Evolutionary conservation across 2,113 vertebrate species (phyloP).

Genomic region (Rana temporaria): DNA sequence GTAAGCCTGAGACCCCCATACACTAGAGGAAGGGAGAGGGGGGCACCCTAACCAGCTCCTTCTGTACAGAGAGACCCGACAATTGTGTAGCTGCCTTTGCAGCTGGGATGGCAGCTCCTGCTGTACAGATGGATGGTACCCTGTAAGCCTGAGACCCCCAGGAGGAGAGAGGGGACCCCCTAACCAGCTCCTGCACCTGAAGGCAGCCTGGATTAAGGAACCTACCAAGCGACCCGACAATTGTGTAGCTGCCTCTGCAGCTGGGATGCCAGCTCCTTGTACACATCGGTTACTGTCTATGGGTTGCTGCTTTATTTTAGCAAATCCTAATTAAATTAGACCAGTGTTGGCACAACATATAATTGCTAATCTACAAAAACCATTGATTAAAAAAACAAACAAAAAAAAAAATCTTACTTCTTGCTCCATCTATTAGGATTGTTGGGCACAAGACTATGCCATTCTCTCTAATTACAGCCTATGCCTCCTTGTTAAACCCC

Average conservation of each 20-base stretch:
- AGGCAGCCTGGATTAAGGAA: constrained; percentile 4
- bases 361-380: background rate
- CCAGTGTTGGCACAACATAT: constrained; percentile 41
- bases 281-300: constrained; percentile 27
- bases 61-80: background rate
- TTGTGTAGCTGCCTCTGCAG: background rate
- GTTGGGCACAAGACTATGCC: constrained; percentile 20
- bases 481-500: background rate
- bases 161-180: background rate
- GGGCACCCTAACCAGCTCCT: too few relatives aligned
- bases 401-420: constrained; percentile 29
- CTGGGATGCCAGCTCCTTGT: constrained; percentile 41
- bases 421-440: background rate
- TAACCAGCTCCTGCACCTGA: constrained; percentile 26
- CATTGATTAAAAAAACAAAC: background rate
- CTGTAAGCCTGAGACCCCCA: background rate
- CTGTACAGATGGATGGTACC: too few relatives aligned
- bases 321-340: constrained; percentile 44
- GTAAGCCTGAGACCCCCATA: background rate
- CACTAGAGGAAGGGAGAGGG: too few relatives aligned
- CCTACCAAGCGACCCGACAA: background rate
- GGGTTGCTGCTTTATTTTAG: constrained; percentile 22
- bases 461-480: constrained; percentile 38
- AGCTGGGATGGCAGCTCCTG: background rate
- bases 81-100: too few relatives aligned